Evolutionary conservation across 2,888 invertebrate species (phyloP), one percentile per base, ranked within the genome.

Genomic region (Acrocyrtus sp.): DNA sequence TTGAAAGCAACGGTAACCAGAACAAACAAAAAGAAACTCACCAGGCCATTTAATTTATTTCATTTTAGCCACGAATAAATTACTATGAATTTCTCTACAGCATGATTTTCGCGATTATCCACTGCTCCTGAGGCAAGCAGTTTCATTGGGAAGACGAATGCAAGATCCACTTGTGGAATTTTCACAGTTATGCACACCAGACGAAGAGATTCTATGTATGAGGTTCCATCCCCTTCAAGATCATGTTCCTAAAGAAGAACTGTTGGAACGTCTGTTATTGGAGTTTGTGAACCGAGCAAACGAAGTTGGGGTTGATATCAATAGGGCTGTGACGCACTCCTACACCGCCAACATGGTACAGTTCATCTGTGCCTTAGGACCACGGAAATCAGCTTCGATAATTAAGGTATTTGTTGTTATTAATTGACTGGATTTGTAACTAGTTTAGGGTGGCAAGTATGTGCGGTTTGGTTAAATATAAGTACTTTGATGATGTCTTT

Each of bases 291-390:
- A 97, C 83, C 88, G 96, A 62, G 94, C 97, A 0, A 99, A 98
- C 84, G 98, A 98, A 87, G 98, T 98, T 0, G 98, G 98, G 6
- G 96, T 99, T 0, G 98, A 99, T 83, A 91, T 99, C 10, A 99
- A 99, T 83, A 88, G 93, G 82, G 94, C 96, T 0, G 92, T 98
- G 0, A 90, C 94, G 74, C 93, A 94, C 72, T 90, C 94, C 0
- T 92, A 98, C 81, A 94, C 95, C 0, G 89, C 93, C 0, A 92
- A 94, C 83, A 84, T 98, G 56, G 89, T 99, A 3, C 99, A 99
- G 85, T 99, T 98, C 84, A 92, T 99, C 21, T 97, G 97, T 84
- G 99, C 99, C 19, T 86, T 99, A 29, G 99, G 99, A 0, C 95
- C 97, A 0, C 88, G 99, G 76, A 99, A 99, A 85, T 96, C 95